Evolutionary conservation across 53 echinoderm and acorn worm species (phyloP).

Genomic region (Crossaster papposus): DNA sequence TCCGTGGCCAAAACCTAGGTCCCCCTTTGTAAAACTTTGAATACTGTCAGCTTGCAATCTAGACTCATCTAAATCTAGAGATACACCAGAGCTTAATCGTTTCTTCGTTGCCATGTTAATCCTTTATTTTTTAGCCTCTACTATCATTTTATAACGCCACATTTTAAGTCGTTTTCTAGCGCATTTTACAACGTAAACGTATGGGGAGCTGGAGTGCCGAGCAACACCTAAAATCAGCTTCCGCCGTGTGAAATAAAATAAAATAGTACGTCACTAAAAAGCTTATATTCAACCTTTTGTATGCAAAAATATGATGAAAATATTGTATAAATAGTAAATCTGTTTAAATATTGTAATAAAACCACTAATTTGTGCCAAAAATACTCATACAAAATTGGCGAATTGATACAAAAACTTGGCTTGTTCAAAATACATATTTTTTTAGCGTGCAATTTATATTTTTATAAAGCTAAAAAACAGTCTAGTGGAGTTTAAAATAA

Average conservation of each 20-base stretch:
- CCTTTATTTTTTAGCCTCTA: neutral
- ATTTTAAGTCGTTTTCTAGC: neutral
- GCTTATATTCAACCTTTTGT: neutral
- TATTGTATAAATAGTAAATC: no score
- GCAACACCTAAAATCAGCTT: slow-evolving; percentile 12
- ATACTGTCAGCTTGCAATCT: neutral
- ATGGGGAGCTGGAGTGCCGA: neutral
- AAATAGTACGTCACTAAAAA: neutral
- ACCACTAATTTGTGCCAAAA: neutral
- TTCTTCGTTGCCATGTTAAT: slow-evolving; percentile 14
- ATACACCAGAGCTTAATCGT: neutral
- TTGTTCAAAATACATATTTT: slow-evolving; percentile 9
- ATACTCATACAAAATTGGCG: neutral
- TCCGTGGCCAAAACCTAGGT: slow-evolving; percentile 77
- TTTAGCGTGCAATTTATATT: neutral
- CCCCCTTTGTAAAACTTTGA: slow-evolving; percentile 51
- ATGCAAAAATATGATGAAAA: neutral
- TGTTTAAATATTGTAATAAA: no score
- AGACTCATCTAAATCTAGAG: neutral
- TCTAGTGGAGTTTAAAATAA: neutral
- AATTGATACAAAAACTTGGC: neutral
- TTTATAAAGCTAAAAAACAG: neutral
- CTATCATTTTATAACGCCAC: neutral
- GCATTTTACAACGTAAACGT: slow-evolving; percentile 3
- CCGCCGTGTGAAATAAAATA: neutral